phyloP scores from a whole-genome alignment of 2,113 vertebrate species.

The Petroica traversi region DNA sequence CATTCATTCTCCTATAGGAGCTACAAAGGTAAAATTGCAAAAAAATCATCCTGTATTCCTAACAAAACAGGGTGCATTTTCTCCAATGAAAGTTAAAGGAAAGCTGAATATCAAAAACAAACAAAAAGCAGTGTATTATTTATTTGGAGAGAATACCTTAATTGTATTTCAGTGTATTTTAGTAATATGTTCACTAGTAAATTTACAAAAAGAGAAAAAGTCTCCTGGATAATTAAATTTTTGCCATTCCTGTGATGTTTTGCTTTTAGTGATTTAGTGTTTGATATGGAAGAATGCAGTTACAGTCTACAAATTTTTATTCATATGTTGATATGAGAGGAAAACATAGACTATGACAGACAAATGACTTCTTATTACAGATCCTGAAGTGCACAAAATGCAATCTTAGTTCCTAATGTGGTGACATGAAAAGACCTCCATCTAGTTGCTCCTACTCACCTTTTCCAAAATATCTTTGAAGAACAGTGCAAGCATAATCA shows the following conservation, averaged over 20 bases:
- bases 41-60: neutral
- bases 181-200: neutral
- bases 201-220: neutral
- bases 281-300: neutral
- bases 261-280: neutral
- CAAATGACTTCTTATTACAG: neutral
- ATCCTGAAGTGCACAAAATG: neutral
- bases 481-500: neutral
- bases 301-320: neutral
- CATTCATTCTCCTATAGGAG: neutral
- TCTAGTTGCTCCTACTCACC: neutral
- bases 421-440: neutral
- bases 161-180: neutral
- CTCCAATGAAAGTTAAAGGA: neutral
- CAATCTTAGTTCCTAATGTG: neutral
- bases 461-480: neutral
- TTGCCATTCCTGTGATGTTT: neutral
- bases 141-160: neutral
- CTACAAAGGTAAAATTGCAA: neutral
- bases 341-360: neutral
- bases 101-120: neutral
- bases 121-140: neutral
- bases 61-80: neutral
- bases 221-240: neutral
- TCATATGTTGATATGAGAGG: neutral